Percentiles rank a stretch among this genome's conserved stretches.
Conservation (phyloP, 2,888 invertebrate genomes). For the Archaeoteleia sp. region DNA sequence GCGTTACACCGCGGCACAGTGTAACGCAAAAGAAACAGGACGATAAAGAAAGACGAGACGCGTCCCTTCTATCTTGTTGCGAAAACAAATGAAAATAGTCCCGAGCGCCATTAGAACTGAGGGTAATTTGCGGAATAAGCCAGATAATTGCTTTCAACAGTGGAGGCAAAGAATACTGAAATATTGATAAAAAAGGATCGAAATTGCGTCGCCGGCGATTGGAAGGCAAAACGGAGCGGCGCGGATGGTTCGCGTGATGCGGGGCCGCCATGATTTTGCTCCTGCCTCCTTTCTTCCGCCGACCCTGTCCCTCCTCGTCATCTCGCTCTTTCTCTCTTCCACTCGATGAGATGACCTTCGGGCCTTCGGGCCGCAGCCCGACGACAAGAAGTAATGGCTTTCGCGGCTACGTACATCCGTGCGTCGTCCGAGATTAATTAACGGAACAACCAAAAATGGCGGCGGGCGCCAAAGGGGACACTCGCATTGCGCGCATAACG, state of each 20-base stretch:
- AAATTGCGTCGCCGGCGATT: constrained; percentile 39
- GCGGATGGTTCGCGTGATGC: constrained; percentile 44
- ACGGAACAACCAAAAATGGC: constrained; percentile 66
- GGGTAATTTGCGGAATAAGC: constrained; percentile 27
- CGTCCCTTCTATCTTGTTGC: constrained; percentile 9
- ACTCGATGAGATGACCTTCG: constrained; percentile 62
- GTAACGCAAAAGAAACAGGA: constrained; percentile 2
- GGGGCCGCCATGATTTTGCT: constrained; percentile 38
- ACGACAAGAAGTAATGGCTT: constrained; percentile 68
- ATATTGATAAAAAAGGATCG: constrained; percentile 39
- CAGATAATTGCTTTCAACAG: constrained; percentile 39
- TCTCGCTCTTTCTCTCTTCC: constrained; percentile 28
- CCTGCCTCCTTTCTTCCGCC: constrained; percentile 14
- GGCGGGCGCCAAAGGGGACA: constrained; percentile 41
- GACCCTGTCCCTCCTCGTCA: constrained; percentile 18
- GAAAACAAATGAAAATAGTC: constrained; percentile 35
- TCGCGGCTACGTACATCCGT: constrained; percentile 64
- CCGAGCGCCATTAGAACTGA: constrained; percentile 20
- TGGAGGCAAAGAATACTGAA: constrained; percentile 25
- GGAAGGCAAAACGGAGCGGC: constrained; percentile 23
- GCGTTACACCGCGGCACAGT: neutral
- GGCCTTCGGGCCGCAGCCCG: constrained; percentile 46
- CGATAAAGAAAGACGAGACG: neutral
- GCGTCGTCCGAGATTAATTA: constrained; percentile 63
- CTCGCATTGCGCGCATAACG: constrained; percentile 23